Evolutionary conservation across 1,140 invertebrate genomes (phyloP), one percentile per base, ranked within the genome.

Genomic region (Probaryconus sp.): DNA sequence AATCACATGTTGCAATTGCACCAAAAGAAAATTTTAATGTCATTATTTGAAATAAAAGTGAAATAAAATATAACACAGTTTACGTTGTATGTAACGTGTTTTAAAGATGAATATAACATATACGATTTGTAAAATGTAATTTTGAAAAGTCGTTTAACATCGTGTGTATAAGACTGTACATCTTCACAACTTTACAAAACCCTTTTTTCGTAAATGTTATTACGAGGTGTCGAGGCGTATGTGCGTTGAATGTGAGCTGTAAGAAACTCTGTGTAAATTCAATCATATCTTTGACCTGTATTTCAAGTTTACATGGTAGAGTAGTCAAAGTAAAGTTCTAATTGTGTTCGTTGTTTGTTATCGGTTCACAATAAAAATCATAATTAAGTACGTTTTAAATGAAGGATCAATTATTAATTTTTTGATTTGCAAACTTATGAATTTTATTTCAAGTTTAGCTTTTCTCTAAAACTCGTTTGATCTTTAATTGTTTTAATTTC

Each of bases 101-200:
- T 10, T 37, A 26, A n/a, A 31, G 10, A 56, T 28, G 16, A 43
- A 16, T 58, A 58, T 50, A 10, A 35, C 18, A 35, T 55, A 38
- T 47, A 65, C 28, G 11, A 65, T 55, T 53, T 65, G 30, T 65
- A 65, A 53, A 65, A 67, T 67, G 63, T 67, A 48, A 67, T 67
- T 67, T 56, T 48, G 42, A 55, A 3, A 56, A 67, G 43, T 37
- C 17, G 33, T 67, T 53, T 47, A 55, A 55, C 21, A 55, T 53
- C 10, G 45, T 50, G 53, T 11, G 31, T 67, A 56, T 67, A 68
- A 68, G 64, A 68, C 64, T 68, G 64, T 51, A 43, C 60, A 58
- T 42, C 38, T 51, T 30, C 7, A 35, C 37, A 58, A 58, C 11
- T 51, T 60, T 58, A 31, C 47, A 43, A 5, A 16, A n/a, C 40